phyloP scores from a whole-genome alignment of 2,888 invertebrate species.

The Drosophila atroscutellata region DNA sequence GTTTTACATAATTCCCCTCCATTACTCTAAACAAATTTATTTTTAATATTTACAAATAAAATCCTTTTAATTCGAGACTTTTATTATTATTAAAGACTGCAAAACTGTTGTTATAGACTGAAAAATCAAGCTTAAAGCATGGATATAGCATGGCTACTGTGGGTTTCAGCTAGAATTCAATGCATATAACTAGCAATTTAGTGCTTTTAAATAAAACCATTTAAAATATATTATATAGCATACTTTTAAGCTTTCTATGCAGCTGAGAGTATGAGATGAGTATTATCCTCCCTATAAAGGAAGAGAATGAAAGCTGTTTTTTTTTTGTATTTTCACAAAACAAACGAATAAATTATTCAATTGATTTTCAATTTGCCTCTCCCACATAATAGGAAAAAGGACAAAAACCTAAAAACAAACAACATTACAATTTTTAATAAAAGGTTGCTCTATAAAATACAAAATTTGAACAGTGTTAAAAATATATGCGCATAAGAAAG shows the following conservation, averaged over 20 bases:
- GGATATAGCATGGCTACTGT: background rate
- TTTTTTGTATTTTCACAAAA: background rate
- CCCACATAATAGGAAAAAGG: background rate
- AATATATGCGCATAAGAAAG: background rate
- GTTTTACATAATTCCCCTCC: background rate
- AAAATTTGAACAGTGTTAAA: background rate
- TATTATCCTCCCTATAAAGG: background rate
- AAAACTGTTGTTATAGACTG: background rate
- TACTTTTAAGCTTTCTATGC: background rate
- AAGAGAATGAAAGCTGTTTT: background rate
- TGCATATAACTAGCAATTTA: background rate
- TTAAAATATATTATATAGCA: background rate
- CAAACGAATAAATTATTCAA: background rate
- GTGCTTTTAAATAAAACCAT: background rate
- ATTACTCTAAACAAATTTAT: background rate
- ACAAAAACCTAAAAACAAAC: background rate
- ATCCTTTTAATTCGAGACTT: background rate
- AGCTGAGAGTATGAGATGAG: background rate
- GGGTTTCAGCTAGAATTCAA: too few relatives aligned
- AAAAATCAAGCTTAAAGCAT: background rate
- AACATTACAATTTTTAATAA: background rate
- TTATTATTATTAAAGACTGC: background rate
- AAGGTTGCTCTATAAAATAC: background rate
- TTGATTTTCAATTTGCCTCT: background rate
- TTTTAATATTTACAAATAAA: too few relatives aligned